Conservation (phyloP, 2,113 vertebrate genomes). For the Dromaius novaehollandiae region DNA sequence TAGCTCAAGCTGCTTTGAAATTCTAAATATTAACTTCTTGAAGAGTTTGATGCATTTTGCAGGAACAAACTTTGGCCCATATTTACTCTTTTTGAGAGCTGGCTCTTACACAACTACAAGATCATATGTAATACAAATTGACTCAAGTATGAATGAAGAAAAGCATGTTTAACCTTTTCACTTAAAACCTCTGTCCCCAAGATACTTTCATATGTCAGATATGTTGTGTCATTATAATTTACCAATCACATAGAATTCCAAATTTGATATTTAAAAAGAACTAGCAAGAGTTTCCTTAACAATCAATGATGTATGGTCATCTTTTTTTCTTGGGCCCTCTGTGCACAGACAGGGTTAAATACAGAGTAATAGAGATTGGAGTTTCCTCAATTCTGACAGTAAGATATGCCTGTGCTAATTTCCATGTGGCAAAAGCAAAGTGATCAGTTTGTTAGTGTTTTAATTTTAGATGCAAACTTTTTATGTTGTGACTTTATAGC, state of each 20-base stretch:
- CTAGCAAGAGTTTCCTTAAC: background rate
- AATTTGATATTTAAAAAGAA: fast-evolving
- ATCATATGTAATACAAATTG: fast-evolving
- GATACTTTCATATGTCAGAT: background rate
- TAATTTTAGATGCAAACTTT: background rate
- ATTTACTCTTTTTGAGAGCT: background rate
- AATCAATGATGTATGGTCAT: fast-evolving
- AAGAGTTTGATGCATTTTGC: fast-evolving
- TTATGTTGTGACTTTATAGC: background rate
- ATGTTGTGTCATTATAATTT: fast-evolving
- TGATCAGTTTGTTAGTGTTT: fast-evolving
- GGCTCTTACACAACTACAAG: background rate
- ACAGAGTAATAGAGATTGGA: fast-evolving
- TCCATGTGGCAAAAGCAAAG: background rate
- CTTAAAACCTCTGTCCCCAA: background rate
- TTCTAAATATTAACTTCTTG: background rate
- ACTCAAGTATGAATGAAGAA: background rate
- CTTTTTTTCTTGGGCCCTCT: background rate
- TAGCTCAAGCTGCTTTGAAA: background rate
- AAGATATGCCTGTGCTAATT: background rate
- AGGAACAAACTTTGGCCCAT: background rate
- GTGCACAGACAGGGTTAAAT: background rate
- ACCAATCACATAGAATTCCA: background rate
- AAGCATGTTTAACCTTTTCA: background rate
- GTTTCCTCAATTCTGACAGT: fast-evolving